Evolutionary conservation across 2,113 vertebrate genomes (phyloP), one percentile per base, ranked within the genome.

Genomic region (Macrotis lagotis): DNA sequence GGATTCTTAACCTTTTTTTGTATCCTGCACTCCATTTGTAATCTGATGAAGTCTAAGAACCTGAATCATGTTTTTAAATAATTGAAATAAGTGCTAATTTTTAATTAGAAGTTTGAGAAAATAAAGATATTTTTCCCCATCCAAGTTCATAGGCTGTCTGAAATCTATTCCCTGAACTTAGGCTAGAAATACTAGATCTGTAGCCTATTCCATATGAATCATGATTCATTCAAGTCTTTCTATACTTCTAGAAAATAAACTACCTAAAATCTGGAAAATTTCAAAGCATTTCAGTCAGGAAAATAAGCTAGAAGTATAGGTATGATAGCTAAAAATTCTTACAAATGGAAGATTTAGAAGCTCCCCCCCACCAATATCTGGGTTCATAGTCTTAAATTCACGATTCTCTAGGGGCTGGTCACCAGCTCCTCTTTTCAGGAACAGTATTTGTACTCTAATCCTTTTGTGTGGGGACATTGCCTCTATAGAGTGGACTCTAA

Each of bases 311-410:
- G 50, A 93, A 89, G 6, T 52, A 8, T 91, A 91, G 25, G 53
- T 88, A 96, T 95, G 37, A 52, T 55, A 92, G 37, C 28, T 8
- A 74, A 53, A 44, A 89, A 9, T n/a, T 92, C 59, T 16, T 59
- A n/a, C 90, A 52, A 92, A 44, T 92, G 51, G 0, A 0, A 91
- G 95, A 96, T 94, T 97, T 93, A 91, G 59, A 95, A 94, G 92
- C 28, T 91, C 92, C 48, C 51, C 95, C 2, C 59, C n/a, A 31
- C 0, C 9, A 94, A 66, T 92, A 92, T 91, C 89, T 88, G 95
- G 94, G 92, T 88, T 94, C 66, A 51, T 51, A 93, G 92, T 88
- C 92, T 89, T 26, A 3, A 91, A 93, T 0, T 95, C 92, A 92
- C 97, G 97, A 95, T 95, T 59, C 22, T 19, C 83, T 26, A 26